These are phyloP conservation scores for Microplitis mediator DNA, from an alignment of 1,140 invertebrate genomes.

Conservation along the genomic window DNA sequence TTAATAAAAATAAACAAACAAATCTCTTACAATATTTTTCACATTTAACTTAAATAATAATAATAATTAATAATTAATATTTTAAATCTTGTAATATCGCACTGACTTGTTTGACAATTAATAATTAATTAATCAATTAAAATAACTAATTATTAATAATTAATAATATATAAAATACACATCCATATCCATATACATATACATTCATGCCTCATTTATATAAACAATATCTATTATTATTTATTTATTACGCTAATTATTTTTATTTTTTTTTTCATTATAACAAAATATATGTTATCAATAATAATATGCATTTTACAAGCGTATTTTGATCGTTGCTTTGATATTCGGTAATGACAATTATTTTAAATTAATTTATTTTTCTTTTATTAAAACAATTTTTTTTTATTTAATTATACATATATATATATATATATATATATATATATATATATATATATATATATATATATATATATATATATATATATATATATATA, in stretches of 20 bases:
- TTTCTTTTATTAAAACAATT: neutral
- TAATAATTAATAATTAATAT: too few species aligned
- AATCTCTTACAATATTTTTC: too few species aligned
- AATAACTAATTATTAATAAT: too few species aligned
- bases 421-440: too few species aligned
- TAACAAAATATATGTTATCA: conserved; percentile 61
- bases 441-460: too few species aligned
- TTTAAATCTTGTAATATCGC: too few species aligned
- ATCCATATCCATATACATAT: neutral
- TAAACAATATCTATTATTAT: conserved; percentile 60
- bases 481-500: too few species aligned
- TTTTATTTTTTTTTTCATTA: conserved; percentile 41
- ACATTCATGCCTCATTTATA: conserved; percentile 29
- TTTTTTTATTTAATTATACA: neutral
- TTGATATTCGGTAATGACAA: conserved; percentile 51
- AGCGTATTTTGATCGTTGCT: conserved; percentile 64
- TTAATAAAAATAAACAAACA: too few species aligned
- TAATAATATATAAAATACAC: neutral
- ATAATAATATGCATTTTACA: conserved; percentile 63
- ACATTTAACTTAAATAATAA: too few species aligned
- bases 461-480: too few species aligned
- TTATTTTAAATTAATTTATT: conserved; percentile 4
- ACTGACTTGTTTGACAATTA: too few species aligned
- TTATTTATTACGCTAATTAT: conserved; percentile 49
- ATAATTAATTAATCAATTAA: too few species aligned